Evolutionary conservation across 2,113 vertebrate species (phyloP).

Genomic region (Progne subis): DNA sequence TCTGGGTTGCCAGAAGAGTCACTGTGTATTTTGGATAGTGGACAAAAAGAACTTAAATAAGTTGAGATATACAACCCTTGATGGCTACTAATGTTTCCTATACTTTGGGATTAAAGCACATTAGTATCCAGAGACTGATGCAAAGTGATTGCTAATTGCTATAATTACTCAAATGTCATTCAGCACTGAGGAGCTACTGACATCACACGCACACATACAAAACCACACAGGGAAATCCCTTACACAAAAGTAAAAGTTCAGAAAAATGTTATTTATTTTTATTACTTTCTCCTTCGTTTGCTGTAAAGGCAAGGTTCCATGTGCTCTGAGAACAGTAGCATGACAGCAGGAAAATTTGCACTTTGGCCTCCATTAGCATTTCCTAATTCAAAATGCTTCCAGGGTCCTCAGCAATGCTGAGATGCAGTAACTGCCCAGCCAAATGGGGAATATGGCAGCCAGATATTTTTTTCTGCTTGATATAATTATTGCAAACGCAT

Average conservation of each 20-base stretch:
- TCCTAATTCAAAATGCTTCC: not conserved
- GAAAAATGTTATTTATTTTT: not conserved
- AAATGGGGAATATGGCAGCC: not conserved
- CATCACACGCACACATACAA: not conserved
- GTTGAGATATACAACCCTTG: not conserved
- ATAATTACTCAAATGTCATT: not conserved
- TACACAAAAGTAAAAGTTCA: not conserved
- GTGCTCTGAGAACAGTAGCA: not conserved
- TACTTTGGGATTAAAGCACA: not conserved
- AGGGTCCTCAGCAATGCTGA: not conserved
- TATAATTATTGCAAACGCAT: not conserved
- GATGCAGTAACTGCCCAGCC: not conserved
- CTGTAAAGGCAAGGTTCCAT: not conserved
- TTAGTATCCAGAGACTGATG: not conserved
- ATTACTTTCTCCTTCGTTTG: not conserved
- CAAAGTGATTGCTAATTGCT: not conserved
- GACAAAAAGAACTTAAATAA: not conserved
- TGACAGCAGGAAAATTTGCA: not conserved
- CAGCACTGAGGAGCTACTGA: not conserved
- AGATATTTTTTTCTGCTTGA: not conserved
- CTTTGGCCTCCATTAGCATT: not conserved
- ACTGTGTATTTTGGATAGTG: not conserved
- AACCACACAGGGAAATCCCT: not conserved
- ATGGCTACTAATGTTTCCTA: not conserved
- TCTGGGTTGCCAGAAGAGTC: not conserved